Base-by-base conservation (phyloP, 2,888 invertebrate genomes). In the Patella ulyssiponensis region DNA sequence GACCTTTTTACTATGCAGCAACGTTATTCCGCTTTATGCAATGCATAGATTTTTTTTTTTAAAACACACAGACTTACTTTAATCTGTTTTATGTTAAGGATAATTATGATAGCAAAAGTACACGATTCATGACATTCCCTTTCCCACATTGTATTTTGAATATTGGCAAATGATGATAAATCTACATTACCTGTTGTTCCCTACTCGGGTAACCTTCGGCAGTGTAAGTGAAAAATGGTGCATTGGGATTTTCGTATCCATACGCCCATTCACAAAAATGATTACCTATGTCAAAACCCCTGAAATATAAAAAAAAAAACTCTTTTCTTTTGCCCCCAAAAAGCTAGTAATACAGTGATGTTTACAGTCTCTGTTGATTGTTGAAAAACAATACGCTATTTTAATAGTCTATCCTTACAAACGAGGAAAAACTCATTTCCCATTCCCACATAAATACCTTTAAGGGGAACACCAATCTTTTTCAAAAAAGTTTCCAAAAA, bases 131-230 rank as follows among this genome's bases (percentile, higher is more conserved):
- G 33, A 33, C 33, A 33, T 33, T 33, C 33, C 33, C 0, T 72
- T 72, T 51, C 2, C 52, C 14, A 51, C 0, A 4, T 44, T 7
- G 14, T 71, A 11, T 20, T n/a, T 27, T 11, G n/a, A 1, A 14
- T 20, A 51, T 52, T 23, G 11, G 53, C 9, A 23, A 52, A 73
- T 12, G 53, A n/a, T 53, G 56, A 15, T 11, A 12, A 23, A 9
- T 52, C n/a, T 17, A 11, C 14, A 77, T 77, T 77, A 95, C 95
- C 94, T 96, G 95, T 90, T 98, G 96, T 82, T 96, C 94, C 80
- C 94, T 92, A 4, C 94, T 94, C 0, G 98, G 97, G 88, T 95
- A 95, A 82, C 94, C 93, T 11, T 94, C 94, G 1, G 93, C 93
- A n/a, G 82, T 81, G 64, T 86, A 86, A 5, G 79, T 83, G 83